Percentiles rank a stretch among this genome's conserved stretches.
These are phyloP conservation scores for Pinna nobilis DNA, from an alignment of 1,140 invertebrate species.

Conservation along the genomic window DNA sequence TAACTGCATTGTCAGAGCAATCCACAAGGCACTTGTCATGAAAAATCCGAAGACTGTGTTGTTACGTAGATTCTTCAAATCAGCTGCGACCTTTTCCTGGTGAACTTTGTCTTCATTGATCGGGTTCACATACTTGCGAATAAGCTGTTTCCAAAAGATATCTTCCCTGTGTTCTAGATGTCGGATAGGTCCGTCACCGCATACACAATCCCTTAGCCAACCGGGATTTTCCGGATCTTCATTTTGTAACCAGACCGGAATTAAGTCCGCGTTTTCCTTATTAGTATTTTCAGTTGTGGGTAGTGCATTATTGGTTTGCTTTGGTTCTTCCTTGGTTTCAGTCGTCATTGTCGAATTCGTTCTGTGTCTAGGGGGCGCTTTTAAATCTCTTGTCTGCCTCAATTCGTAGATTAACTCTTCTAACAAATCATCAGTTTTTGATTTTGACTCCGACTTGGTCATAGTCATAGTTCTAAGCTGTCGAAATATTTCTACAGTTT, in stretches of 20 bases:
- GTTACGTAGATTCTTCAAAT: constrained; percentile 94
- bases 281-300: background rate
- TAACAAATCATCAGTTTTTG: constrained; percentile 53
- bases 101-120: constrained; percentile 59
- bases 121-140: constrained; percentile 65
- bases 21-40: constrained; percentile 98
- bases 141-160: constrained; percentile 64
- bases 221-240: constrained; percentile 52
- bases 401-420: constrained; percentile 59
- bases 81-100: constrained; percentile 78
- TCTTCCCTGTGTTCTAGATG: constrained; percentile 53
- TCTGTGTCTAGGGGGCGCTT: background rate
- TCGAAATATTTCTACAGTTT: constrained; percentile 52
- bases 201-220: constrained; percentile 77
- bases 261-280: background rate
- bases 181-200: constrained; percentile 84
- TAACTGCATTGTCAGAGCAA: constrained; percentile 97
- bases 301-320: background rate
- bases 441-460: constrained; percentile 18
- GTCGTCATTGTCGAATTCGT: constrained; percentile 20
- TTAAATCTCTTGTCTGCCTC: constrained; percentile 23
- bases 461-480: constrained; percentile 38
- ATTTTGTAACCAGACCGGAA: constrained; percentile 33
- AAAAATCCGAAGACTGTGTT: constrained; percentile 97
- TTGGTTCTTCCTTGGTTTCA: background rate